phyloP scores from a whole-genome alignment of 2,113 vertebrate species.

The Raphicerus campestris region DNA sequence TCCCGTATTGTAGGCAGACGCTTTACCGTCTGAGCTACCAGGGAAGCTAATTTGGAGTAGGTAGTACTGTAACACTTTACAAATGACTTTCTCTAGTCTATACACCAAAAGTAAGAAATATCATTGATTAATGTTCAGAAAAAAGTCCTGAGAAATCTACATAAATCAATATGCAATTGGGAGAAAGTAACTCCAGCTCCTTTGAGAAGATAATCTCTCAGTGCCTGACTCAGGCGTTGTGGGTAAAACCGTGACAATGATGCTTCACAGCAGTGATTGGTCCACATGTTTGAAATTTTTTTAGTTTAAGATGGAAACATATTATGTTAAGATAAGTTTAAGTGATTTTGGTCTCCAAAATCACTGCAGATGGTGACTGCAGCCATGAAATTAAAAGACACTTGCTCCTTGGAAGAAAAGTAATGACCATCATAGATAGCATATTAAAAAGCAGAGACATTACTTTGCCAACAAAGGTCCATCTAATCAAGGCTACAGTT shows the following conservation, averaged over 20 bases:
- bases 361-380: not conserved
- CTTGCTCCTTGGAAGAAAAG: not conserved
- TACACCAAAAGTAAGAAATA: not conserved
- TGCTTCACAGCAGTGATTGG: not conserved
- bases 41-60: not conserved
- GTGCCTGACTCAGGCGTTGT: not conserved
- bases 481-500: not conserved
- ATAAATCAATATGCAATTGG: not conserved
- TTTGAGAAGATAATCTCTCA: not conserved
- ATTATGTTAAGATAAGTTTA: not conserved
- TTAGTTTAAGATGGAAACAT: slow-evolving; percentile 8
- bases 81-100: not conserved
- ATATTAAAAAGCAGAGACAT: not conserved
- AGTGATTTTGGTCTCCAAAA: not conserved
- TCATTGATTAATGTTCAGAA: not conserved
- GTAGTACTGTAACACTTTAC: not conserved
- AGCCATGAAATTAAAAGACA: not conserved
- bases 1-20: too few species aligned
- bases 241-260: not conserved
- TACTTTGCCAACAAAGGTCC: not conserved
- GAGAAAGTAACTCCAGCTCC: not conserved
- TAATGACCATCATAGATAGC: not conserved
- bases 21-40: too few species aligned
- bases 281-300: slow-evolving; percentile 45
- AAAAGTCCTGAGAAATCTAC: not conserved